These are phyloP conservation scores for Phengaris arion DNA, from an alignment of 2,888 invertebrate genomes.

Conservation along the genomic window DNA sequence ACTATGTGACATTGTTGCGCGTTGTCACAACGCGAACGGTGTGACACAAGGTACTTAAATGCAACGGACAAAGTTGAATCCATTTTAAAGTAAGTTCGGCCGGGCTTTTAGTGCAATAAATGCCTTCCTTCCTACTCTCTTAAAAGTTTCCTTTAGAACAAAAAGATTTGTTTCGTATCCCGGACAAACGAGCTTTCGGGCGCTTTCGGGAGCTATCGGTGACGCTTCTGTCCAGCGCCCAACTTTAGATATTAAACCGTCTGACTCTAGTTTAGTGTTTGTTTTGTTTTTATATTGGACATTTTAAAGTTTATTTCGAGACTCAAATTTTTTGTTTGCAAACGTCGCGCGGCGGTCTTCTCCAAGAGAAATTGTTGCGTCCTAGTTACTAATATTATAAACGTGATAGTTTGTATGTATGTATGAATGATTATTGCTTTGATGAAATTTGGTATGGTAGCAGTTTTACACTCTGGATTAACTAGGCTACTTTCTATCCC, in stretches of 20 bases:
- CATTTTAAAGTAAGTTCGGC: slow-evolving; percentile 76
- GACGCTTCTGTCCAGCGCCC: slow-evolving; percentile 35
- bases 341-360: neutral
- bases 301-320: slow-evolving; percentile 2
- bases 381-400: no score
- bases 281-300: slow-evolving; percentile 31
- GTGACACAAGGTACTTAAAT: slow-evolving; percentile 60
- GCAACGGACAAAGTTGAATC: slow-evolving; percentile 77
- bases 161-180: slow-evolving; percentile 73
- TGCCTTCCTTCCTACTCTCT: slow-evolving; percentile 78
- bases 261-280: slow-evolving; percentile 37
- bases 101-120: slow-evolving; percentile 78
- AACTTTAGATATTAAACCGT: slow-evolving; percentile 44
- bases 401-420: no score
- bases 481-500: no score
- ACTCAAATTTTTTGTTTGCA: neutral
- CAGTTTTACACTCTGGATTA: no score
- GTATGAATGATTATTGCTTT: no score
- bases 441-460: no score
- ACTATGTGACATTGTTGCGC: no score
- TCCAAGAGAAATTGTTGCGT: no score
- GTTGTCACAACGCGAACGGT: slow-evolving; percentile 43
- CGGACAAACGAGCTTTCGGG: slow-evolving; percentile 59
- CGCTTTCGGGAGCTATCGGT: slow-evolving; percentile 31
- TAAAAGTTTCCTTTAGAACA: slow-evolving; percentile 76